phyloP scores from a whole-genome alignment of 2,888 invertebrate species.

The Plebejus melissa region DNA sequence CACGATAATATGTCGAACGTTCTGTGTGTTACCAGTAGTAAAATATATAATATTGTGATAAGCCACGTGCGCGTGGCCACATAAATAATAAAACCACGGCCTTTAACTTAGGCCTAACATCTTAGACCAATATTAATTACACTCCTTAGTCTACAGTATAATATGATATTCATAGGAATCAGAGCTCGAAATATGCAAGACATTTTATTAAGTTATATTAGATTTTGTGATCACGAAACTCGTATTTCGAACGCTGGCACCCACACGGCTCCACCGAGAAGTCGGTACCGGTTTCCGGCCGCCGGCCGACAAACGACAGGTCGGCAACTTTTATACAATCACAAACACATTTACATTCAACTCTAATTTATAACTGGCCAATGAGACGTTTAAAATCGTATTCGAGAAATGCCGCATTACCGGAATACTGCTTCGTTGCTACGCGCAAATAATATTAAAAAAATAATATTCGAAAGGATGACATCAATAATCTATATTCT shows the following conservation, averaged over 20 bases:
- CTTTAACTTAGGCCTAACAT: slow-evolving; percentile 23
- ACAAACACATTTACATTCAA: slow-evolving; percentile 52
- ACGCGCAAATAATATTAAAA: slow-evolving; percentile 62
- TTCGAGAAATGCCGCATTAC: slow-evolving; percentile 39
- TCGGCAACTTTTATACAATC: slow-evolving; percentile 29
- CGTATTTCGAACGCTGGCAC: slow-evolving; percentile 24
- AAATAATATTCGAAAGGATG: slow-evolving; percentile 61
- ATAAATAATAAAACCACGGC: slow-evolving; percentile 23
- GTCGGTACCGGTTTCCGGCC: slow-evolving; percentile 7
- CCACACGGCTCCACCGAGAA: slow-evolving; percentile 23
- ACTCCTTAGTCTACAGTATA: slow-evolving; percentile 26
- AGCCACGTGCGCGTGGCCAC: background rate
- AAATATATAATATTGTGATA: background rate
- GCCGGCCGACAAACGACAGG: slow-evolving; percentile 14
- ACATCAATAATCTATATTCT: slow-evolving; percentile 49
- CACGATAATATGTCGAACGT: background rate
- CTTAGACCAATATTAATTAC: slow-evolving; percentile 25
- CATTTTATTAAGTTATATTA: background rate
- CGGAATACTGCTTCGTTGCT: slow-evolving; percentile 73
- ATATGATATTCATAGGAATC: slow-evolving; percentile 22
- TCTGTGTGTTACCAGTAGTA: background rate
- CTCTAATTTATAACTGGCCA: slow-evolving; percentile 43
- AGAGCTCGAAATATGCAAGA: slow-evolving; percentile 24
- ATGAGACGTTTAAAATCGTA: slow-evolving; percentile 36
- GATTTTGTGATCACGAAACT: slow-evolving; percentile 11